Base-by-base conservation (phyloP, 1,140 invertebrate species). In the Eriosoma lanigerum region DNA sequence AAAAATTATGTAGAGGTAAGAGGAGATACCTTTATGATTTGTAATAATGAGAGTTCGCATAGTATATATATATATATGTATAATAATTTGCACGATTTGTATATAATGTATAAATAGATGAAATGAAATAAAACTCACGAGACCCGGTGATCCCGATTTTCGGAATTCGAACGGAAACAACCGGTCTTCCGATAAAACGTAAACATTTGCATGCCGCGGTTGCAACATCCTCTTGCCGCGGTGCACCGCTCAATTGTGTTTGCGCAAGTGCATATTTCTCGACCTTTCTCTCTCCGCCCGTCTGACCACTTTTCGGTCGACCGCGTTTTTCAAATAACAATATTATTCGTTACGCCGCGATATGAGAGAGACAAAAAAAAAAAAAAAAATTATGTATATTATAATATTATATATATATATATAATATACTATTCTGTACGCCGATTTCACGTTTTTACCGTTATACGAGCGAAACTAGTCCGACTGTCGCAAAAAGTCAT, bases 111-210 rank as follows among this genome's bases (percentile, higher is more conserved):
- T 48, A 48, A 15, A 48, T 3, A 48, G 46, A 48, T 48, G 10
- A 8, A 1, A 12, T 13, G 13, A 4, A 54, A 38, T 8, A 8
- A 38, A 8, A 38, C 4, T 1, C 1, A 10, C 46, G 17, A 26
- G 29, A 32, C 60, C 19, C 26, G 60, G 60, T 12, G 64, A 44
- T 66, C 64, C 13, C 17, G 64, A 66, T 66, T 46, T 66, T 29
- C 64, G 62, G 62, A 64, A 64, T 21, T 64, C 62, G 32, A 38
- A 64, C 38, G n/a, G n/a, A 46, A 66, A 66, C 64, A 66, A 66
- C 64, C 64, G 64, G 64, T 66, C 64, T 19, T 38, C 32, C 3
- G 32, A 38, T 38, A 38, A 38, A 38, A 38, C 32, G 32, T 38
- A 38, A 38, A 60, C 58, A 60, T 26, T 29, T 15, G 26, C 6